Conservation (phyloP, 92 coral and sea anemone genomes). For the Isaurus tuberculatus region DNA sequence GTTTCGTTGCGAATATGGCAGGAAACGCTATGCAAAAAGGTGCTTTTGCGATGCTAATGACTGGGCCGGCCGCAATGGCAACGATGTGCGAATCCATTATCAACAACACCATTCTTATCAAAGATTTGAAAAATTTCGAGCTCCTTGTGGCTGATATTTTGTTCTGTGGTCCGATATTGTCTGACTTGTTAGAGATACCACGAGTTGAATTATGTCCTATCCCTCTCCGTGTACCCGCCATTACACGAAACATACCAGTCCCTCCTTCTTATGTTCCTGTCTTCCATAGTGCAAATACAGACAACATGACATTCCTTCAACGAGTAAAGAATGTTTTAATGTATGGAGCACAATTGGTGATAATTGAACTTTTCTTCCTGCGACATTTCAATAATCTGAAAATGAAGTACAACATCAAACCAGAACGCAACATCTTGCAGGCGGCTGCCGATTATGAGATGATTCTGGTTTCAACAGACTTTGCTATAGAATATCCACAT, state of each 20-base stretch:
- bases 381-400: slow-evolving; percentile 37
- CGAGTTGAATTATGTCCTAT: slow-evolving; percentile 32
- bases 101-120: too few relatives aligned
- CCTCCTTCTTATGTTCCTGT: slow-evolving; percentile 60
- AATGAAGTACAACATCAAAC: slow-evolving; percentile 62
- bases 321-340: slow-evolving; percentile 30
- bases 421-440: too few relatives aligned
- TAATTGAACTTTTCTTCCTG: too few relatives aligned
- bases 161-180: slow-evolving; percentile 37
- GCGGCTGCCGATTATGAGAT: too few relatives aligned
- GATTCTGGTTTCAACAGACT: slow-evolving; percentile 50
- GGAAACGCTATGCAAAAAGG: too few relatives aligned
- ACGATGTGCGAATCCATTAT: too few relatives aligned
- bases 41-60: too few relatives aligned
- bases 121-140: neutral
- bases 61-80: too few relatives aligned
- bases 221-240: too few relatives aligned
- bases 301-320: too few relatives aligned
- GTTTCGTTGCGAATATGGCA: too few relatives aligned
- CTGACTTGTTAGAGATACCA: slow-evolving; percentile 23
- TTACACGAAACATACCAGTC: neutral
- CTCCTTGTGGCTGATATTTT: neutral
- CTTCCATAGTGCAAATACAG: neutral
- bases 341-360: neutral
- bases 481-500: slow-evolving; percentile 72